phyloP scores from a whole-genome alignment of 1,140 invertebrate genomes.

The Atta cephalotes region DNA sequence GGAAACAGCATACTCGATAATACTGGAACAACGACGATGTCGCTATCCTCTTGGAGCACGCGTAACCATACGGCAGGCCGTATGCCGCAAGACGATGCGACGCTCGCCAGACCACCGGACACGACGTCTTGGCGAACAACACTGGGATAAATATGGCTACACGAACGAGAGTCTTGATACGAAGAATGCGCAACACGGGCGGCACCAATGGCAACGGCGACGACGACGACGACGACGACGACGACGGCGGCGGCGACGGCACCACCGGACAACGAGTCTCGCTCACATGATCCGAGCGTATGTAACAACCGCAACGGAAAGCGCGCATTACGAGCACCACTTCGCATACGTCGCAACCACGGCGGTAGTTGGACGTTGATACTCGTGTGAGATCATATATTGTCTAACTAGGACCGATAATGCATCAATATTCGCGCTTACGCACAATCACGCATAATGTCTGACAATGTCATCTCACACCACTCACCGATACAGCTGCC shows the following conservation, averaged over 20 bases:
- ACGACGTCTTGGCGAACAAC: slow-evolving; percentile 72
- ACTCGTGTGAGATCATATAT: slow-evolving; percentile 68
- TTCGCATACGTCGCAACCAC: slow-evolving; percentile 26
- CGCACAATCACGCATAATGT: background rate
- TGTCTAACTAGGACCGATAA: background rate
- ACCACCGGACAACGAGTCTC: slow-evolving; percentile 49
- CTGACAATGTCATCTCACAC: slow-evolving; percentile 43
- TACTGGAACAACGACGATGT: background rate
- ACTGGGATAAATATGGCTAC: slow-evolving; percentile 81
- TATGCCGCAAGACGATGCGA: slow-evolving; percentile 3
- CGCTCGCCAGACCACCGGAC: slow-evolving; percentile 58
- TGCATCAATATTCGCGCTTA: slow-evolving; percentile 11
- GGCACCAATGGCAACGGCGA: background rate
- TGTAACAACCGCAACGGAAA: slow-evolving; percentile 24
- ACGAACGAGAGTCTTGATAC: slow-evolving; percentile 51
- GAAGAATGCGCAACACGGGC: slow-evolving; percentile 69
- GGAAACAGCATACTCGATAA: slow-evolving; percentile 3
- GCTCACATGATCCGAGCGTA: slow-evolving; percentile 74
- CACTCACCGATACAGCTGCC: slow-evolving; percentile 47
- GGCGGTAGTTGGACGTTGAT: slow-evolving; percentile 35
- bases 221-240: slow-evolving; percentile 5
- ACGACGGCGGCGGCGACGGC: slow-evolving; percentile 30
- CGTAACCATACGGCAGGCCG: slow-evolving; percentile 57
- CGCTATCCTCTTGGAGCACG: slow-evolving; percentile 40
- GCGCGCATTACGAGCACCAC: slow-evolving; percentile 67